A percentile compares a stretch with the other conserved stretches of the same genome.
phyloP scores from a whole-genome alignment of 2,888 invertebrate genomes.

The Caenorhabditis sp. region DNA sequence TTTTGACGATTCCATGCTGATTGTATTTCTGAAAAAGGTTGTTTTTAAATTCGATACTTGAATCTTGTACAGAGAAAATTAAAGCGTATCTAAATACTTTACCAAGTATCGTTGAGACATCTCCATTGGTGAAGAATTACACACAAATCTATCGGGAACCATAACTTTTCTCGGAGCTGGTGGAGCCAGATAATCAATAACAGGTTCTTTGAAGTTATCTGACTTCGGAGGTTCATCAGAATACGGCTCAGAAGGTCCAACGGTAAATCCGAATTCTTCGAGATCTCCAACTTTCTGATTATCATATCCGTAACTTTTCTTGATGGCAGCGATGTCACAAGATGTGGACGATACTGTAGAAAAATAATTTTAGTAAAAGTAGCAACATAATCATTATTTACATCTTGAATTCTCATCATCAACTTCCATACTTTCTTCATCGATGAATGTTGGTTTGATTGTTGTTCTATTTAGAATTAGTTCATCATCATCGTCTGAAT shows the following conservation, averaged over 20 bases:
- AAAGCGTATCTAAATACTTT: too few species aligned
- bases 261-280: slow-evolving; percentile 41
- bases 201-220: neutral
- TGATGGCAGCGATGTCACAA: slow-evolving; percentile 50
- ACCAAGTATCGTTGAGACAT: neutral
- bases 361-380: neutral
- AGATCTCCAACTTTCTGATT: slow-evolving; percentile 25
- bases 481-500: slow-evolving; percentile 26
- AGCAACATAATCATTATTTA: neutral
- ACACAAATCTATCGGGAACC: slow-evolving; percentile 27
- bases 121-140: slow-evolving; percentile 18
- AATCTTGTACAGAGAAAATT: too few species aligned
- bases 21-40: slow-evolving; percentile 83
- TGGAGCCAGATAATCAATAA: neutral
- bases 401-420: slow-evolving; percentile 30
- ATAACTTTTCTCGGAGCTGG: slow-evolving; percentile 18
- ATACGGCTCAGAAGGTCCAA: neutral
- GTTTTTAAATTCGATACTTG: too few species aligned
- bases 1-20: slow-evolving; percentile 86
- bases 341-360: slow-evolving; percentile 45
- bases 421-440: slow-evolving; percentile 25
- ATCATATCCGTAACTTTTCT: slow-evolving; percentile 40
- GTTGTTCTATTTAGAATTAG: slow-evolving; percentile 21
- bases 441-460: neutral
- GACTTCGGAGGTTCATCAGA: neutral